Evolutionary conservation across 1,140 invertebrate species (phyloP), one percentile per base, ranked within the genome.

Genomic region (Maconellicoccus hirsutus): DNA sequence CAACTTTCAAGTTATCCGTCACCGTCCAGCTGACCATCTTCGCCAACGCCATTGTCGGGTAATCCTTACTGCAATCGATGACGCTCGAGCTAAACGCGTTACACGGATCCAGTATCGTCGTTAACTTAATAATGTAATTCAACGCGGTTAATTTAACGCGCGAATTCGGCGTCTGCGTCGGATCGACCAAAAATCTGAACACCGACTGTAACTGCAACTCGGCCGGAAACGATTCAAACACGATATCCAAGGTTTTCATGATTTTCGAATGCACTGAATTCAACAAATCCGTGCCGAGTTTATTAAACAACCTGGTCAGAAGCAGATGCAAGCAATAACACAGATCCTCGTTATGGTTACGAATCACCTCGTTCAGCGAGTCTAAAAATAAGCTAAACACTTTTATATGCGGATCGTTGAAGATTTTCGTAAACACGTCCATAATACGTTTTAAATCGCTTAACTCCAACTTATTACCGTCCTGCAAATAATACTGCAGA

Each of bases 351-450:
- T 87, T 88, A 80, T 98, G 92, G n/a, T 88, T 87, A 73, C 85
- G 80, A 66, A 98, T 89, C 72, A 97, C 80, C 77, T 96, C 93
- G 74, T 91, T 90, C 19, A 98, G 83, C 0, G 93, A 92, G 76
- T 98, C 95, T 75, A 98, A 80, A 80, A 97, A 95, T 71, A 97
- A 80, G 69, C 90, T 91, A 79, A 97, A 94, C 66, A 96, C 85
- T 81, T 97, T 97, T 1, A 92, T 96, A 78, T 96, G 93, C n/a
- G 93, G 91, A 79, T 98, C 94, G 85, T 95, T 93, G 76, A 98
- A 96, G 91, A 97, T 94, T 82, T 93, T 92, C 59, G 92, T 91
- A 77, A 96, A 93, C 73, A 95, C 89, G 75, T 97, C 94, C 0
- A 91, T 93, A 7, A 94, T 84, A 74, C 88, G 85, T 61, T 87